Evolutionary conservation across 2,888 invertebrate genomes (phyloP).

Genomic region (Plutella xylostella): DNA sequence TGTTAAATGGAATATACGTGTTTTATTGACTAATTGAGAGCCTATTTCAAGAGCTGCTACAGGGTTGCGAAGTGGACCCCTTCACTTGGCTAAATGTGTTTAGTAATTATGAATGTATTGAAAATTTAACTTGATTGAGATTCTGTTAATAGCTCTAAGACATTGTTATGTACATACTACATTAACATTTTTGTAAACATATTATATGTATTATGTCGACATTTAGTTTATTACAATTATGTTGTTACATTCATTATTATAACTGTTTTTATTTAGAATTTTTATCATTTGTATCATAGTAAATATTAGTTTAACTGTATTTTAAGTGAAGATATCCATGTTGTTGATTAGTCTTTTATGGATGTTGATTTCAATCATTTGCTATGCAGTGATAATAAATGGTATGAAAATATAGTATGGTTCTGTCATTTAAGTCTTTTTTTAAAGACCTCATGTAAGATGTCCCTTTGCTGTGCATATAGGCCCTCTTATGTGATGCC

Average conservation of each 20-base stretch:
- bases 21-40: no score
- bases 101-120: no score
- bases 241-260: constrained; percentile 40
- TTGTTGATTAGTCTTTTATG: constrained; percentile 69
- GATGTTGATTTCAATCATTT: constrained; percentile 69
- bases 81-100: no score
- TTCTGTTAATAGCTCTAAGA: constrained; percentile 32
- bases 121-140: no score
- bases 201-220: constrained; percentile 44
- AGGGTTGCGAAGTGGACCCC: no score
- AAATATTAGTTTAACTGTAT: constrained; percentile 38
- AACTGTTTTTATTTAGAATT: constrained; percentile 33
- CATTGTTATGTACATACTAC: constrained; percentile 42
- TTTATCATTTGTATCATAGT: constrained; percentile 24
- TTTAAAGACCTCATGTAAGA: no score
- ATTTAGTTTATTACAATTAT: constrained; percentile 43
- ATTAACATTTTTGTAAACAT: constrained; percentile 35
- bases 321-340: constrained; percentile 61
- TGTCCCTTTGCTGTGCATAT: no score
- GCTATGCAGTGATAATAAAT: constrained; percentile 65
- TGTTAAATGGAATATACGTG: no score
- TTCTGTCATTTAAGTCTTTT: no score
- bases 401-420: constrained; percentile 34
- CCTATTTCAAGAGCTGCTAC: no score
- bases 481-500: no score